These are phyloP conservation scores for Anolis carolinensis DNA, from an alignment of 2,113 vertebrate genomes.

Conservation along the genomic window DNA sequence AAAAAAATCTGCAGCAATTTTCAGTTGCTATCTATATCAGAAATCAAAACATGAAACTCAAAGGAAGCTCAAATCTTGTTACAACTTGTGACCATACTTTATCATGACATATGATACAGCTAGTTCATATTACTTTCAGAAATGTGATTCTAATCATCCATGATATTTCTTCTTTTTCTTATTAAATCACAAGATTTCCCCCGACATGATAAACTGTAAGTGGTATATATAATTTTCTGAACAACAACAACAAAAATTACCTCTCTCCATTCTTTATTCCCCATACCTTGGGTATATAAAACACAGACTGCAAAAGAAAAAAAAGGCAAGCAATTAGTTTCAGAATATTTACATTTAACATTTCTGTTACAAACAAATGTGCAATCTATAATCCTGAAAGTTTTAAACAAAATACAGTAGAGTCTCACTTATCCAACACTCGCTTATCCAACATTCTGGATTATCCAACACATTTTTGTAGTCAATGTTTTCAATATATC, in stretches of 20 bases:
- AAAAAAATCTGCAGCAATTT: no score
- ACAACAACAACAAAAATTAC: constrained; percentile 71
- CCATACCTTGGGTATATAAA: constrained; percentile 93
- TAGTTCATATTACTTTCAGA: not conserved
- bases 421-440: no score
- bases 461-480: no score
- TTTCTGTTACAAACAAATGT: constrained; percentile 6
- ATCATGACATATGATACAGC: not conserved
- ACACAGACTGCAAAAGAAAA: constrained; percentile 87
- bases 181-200: not conserved
- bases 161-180: not conserved
- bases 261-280: constrained; percentile 99
- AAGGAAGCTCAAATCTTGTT: not conserved
- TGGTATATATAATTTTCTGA: not conserved
- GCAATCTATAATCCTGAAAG: not conserved
- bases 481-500: no score
- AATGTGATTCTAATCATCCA: not conserved
- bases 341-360: constrained; percentile 12
- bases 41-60: no score
- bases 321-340: constrained; percentile 21
- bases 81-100: no score
- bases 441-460: no score
- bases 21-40: no score
- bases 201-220: not conserved
- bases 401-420: constrained; percentile 14